A percentile compares a stretch with the other conserved stretches of the same genome.
Evolutionary conservation across 1,140 invertebrate species (phyloP).

Genomic region (Drusus annulatus): DNA sequence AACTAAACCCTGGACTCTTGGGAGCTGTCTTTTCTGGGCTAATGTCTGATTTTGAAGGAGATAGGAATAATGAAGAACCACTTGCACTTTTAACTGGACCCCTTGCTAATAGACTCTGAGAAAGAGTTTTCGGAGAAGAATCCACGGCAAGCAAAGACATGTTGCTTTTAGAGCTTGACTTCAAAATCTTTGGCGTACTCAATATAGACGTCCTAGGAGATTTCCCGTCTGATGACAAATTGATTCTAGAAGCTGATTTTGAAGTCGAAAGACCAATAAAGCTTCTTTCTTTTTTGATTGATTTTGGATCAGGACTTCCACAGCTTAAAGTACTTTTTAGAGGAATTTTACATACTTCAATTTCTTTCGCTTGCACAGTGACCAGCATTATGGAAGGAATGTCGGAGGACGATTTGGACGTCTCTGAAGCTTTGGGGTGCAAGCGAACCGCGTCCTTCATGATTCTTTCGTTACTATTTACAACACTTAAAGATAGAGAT

Average conservation of each 20-base stretch:
- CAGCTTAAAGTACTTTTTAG: constrained; percentile 51
- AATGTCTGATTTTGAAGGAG: constrained; percentile 61
- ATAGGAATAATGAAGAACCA: constrained; percentile 66
- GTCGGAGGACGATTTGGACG: constrained; percentile 44
- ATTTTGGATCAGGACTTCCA: constrained; percentile 51
- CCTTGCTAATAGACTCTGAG: constrained; percentile 70
- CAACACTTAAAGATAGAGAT: constrained; percentile 11
- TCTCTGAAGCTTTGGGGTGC: constrained; percentile 23
- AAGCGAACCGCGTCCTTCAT: constrained; percentile 14
- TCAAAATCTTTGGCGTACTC: constrained; percentile 52
- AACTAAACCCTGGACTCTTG: constrained; percentile 72
- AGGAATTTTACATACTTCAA: constrained; percentile 53
- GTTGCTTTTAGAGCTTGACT: constrained; percentile 67
- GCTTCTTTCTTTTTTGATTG: constrained; percentile 64
- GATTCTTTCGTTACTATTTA: constrained; percentile 2
- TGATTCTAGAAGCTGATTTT: constrained; percentile 60
- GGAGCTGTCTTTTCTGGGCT: constrained; percentile 66
- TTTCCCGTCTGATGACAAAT: constrained; percentile 57
- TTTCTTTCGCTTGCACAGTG: constrained; percentile 54
- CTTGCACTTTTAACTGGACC: constrained; percentile 68
- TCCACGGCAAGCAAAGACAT: constrained; percentile 66
- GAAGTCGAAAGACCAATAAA: constrained; percentile 58
- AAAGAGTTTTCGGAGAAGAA: constrained; percentile 71
- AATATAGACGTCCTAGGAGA: constrained; percentile 34
- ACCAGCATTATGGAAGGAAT: constrained; percentile 45